Evolutionary conservation across 2,888 invertebrate genomes (phyloP).

Genomic region (Polyommatus icarus): DNA sequence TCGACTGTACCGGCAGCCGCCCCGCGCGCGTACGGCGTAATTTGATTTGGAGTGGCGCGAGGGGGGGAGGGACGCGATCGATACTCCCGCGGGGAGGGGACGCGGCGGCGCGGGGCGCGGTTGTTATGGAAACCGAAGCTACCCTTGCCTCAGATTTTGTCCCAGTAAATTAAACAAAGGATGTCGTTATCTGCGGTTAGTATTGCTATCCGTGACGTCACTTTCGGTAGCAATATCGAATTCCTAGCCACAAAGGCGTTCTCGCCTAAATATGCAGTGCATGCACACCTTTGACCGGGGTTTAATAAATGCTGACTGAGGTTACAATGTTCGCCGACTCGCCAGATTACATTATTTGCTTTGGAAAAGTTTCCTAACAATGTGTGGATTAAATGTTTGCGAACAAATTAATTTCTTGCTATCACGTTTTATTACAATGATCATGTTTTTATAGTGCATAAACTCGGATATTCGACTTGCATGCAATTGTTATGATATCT

Average conservation of each 20-base stretch:
- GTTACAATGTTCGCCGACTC: slow-evolving; percentile 31
- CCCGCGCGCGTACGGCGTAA: slow-evolving; percentile 57
- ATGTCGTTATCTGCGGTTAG: slow-evolving; percentile 58
- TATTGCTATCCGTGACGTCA: neutral
- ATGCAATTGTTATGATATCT: neutral
- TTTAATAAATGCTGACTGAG: slow-evolving; percentile 30
- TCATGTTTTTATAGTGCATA: neutral
- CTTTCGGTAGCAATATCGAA: slow-evolving; percentile 27
- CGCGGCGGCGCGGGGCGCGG: slow-evolving; percentile 61
- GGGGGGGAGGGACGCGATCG: slow-evolving; percentile 56
- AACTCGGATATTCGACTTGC: neutral
- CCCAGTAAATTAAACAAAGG: slow-evolving; percentile 77
- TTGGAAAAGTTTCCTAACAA: neutral
- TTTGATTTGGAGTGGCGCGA: slow-evolving; percentile 77
- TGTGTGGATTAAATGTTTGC: neutral
- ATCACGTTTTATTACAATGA: neutral
- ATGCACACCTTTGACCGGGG: slow-evolving; percentile 31
- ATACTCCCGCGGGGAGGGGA: slow-evolving; percentile 50
- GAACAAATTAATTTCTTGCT: neutral
- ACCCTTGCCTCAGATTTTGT: slow-evolving; percentile 76
- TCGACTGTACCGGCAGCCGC: slow-evolving; percentile 45
- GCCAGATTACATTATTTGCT: slow-evolving; percentile 4
- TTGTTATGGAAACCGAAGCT: slow-evolving; percentile 78
- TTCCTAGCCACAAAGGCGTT: slow-evolving; percentile 15
- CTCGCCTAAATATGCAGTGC: slow-evolving; percentile 26